Conservation (phyloP, 2,797 vertebrate species). For the Halcyon smyrnensis region DNA sequence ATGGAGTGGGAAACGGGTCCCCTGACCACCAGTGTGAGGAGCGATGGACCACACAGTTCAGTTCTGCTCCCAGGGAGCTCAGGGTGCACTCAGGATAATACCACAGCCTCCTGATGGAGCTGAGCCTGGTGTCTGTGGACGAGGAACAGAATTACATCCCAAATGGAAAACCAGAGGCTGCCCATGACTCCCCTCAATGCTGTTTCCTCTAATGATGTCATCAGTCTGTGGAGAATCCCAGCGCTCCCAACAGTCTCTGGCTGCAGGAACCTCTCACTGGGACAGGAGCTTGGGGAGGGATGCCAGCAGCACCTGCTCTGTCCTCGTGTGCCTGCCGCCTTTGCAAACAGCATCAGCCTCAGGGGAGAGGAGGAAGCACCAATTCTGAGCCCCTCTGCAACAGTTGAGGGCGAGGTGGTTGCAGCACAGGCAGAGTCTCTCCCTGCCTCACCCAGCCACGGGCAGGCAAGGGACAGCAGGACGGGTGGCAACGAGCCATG, state of each 20-base stretch:
- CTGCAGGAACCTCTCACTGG: not conserved
- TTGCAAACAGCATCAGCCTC: not conserved
- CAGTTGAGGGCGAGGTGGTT: not conserved
- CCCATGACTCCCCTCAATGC: fast-evolving
- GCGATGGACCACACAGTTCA: fast-evolving
- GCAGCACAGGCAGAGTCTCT: not conserved
- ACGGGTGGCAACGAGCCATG: fast-evolving
- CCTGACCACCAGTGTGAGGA: not conserved
- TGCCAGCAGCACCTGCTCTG: not conserved
- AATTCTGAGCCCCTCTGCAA: too few species aligned
- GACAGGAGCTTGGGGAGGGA: fast-evolving
- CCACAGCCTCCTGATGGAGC: fast-evolving
- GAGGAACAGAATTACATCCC: not conserved
- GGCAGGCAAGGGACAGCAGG: not conserved
- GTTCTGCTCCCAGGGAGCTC: not conserved
- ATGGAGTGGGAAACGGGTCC: not conserved
- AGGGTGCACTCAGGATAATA: fast-evolving
- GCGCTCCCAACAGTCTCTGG: fast-evolving
- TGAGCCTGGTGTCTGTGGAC: not conserved
- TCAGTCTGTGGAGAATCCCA: fast-evolving
- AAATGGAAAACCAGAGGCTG: not conserved
- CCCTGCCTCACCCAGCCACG: not conserved
- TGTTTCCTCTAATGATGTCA: not conserved
- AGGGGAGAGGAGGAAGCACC: too few species aligned
- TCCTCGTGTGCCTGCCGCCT: fast-evolving